Evolutionary conservation across 1,140 invertebrate species (phyloP), one percentile per base, ranked within the genome.

Genomic region (Drosophila auraria): DNA sequence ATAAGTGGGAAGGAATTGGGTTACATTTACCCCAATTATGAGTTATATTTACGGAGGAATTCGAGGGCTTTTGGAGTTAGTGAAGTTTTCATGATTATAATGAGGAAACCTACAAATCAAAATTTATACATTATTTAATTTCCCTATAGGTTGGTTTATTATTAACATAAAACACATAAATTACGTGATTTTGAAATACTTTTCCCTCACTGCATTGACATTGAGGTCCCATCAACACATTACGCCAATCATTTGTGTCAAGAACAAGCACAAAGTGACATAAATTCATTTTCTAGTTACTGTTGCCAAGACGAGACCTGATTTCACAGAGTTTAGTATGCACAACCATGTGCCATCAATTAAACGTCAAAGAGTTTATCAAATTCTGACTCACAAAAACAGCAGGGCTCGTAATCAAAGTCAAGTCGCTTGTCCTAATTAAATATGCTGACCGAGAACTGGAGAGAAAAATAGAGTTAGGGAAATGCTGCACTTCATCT

Each of bases 371-470:
- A 57, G 36, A 64, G 63, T 77, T 77, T 59, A 77, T 60, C 40
- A 64, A 42, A 70, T 53, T 57, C 33, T 56, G 49, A 30, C 17
- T 44, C 40, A 40, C 17, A 20, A 45, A 9, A 76, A 44, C 49
- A 54, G 15, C 49, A 58, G 62, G 49, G 38, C 54, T 47, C 23
- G 23, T 20, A 62, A 56, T 56, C 47, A 42, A 53, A 65, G 59
- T 54, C 57, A 73, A 63, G 12, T 59, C 53, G 69, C 65, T 60
- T 64, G 57, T 7, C 23, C 59, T 62, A 82, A 82, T 82, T 87
- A 62, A 74, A 69, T 65, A 63, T 74, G 59, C 68, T 45, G 33
- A 23, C 50, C 50, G 20, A 56, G 51, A 69, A 33, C 68, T 53
- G 50, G 40, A 58, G 36, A 59, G 15, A 44, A 25, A 44, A 23